Conservation (phyloP, 2,888 invertebrate species). For the Brachylomia viminalis region DNA sequence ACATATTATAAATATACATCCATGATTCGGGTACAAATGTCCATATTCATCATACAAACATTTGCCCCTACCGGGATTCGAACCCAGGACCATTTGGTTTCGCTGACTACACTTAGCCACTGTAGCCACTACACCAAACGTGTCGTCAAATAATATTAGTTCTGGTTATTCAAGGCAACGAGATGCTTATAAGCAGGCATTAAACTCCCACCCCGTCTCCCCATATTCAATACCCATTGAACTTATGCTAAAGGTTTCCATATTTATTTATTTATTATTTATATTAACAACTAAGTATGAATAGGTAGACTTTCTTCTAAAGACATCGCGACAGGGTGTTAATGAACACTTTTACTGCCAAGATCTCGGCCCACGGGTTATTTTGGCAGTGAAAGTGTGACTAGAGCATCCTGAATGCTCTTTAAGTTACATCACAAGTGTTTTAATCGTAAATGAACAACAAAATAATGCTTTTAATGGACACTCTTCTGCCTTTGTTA, state of each 20-base stretch:
- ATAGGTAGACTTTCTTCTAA: background rate
- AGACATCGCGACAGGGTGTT: background rate
- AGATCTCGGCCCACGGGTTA: too few species aligned
- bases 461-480: conserved; percentile 38
- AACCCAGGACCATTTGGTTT: too few species aligned
- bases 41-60: too few species aligned
- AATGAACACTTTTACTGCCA: too few species aligned
- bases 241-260: background rate
- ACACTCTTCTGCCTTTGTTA: conserved; percentile 24
- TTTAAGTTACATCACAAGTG: conserved; percentile 5
- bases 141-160: too few species aligned
- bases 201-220: too few species aligned
- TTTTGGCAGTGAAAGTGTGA: too few species aligned
- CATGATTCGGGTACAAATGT: too few species aligned
- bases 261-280: background rate
- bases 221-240: background rate
- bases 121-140: too few species aligned
- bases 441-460: conserved; percentile 31
- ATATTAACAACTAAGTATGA: background rate
- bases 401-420: conserved; percentile 13
- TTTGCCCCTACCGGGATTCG: too few species aligned
- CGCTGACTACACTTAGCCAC: too few species aligned
- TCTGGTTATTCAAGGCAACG: background rate
- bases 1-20: too few species aligned
- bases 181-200: background rate